Base-by-base conservation (phyloP, 2,888 invertebrate genomes). In the Agrotis puta region DNA sequence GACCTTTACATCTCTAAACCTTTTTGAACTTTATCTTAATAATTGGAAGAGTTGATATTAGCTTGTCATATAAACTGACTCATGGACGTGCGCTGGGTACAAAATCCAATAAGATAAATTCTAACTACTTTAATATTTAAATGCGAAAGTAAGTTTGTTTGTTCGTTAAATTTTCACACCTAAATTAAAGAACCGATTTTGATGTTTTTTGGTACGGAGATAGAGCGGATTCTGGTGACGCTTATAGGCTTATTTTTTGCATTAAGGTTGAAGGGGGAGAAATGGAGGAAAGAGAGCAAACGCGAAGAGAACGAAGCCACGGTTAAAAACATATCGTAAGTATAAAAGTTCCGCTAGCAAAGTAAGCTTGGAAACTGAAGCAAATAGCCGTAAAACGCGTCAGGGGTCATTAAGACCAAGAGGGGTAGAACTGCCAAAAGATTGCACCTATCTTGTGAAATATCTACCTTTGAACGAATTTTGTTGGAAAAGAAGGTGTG, bases 331-430 rank as follows among this genome's bases (percentile, higher is more conserved):
- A 39, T 39, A 39, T 39, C 39, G 39, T 22, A 22, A 78, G 85
- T 78, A 77, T 73, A 74, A 82, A 88, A 88, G 77, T 88, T 88
- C 57, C 54, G 58, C 63, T 64, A 82, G 77, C 83, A 81, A 85
- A 86, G 80, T 87, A 87, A 80, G 74, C 66, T 71, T 63, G 67
- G 61, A 73, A 81, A 77, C 81, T 82, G 70, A 77, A 81, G 85
- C 83, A 87, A 88, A 87, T 81, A 88, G 53, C 85, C 88, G 87
- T 88, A 83, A 85, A 88, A 86, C 81, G 80, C 78, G 77, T 74
- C 82, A 77, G 64, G 87, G 87, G 77, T 81, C 87, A 87, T 88
- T 88, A 78, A 77, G 72, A 70, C 72, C 87, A 81, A 84, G 85
- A 85, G 82, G 84, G 78, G 73, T 77, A 73, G 86, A 85, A 85